These are phyloP conservation scores for Temnopleurus reevesii DNA, from an alignment of 53 echinoderm and acorn worm genomes.

Conservation along the genomic window DNA sequence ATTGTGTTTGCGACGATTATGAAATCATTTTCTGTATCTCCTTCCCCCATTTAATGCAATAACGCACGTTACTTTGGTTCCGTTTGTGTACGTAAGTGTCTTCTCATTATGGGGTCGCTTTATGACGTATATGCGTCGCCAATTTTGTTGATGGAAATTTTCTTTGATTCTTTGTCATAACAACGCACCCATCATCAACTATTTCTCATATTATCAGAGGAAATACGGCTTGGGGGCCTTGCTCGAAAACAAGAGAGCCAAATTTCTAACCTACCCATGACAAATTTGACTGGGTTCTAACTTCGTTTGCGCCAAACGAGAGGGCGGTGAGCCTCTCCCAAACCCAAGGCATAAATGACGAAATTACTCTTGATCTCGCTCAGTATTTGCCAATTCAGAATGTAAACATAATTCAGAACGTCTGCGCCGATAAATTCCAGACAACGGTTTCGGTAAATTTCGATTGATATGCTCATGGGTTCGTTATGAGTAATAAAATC, in stretches of 20 bases:
- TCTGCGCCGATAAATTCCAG: background rate
- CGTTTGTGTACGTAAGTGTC: background rate
- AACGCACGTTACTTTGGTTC: background rate
- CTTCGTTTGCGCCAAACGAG: too few relatives aligned
- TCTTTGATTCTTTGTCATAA: constrained; percentile 31
- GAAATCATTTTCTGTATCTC: background rate
- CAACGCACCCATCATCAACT: background rate
- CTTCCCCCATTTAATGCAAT: background rate
- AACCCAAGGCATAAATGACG: too few relatives aligned
- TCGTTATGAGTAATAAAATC: constrained; percentile 11
- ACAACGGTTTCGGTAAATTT: background rate
- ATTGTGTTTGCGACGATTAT: background rate
- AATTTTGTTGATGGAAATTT: background rate
- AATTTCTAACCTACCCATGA: too few relatives aligned
- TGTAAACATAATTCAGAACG: background rate
- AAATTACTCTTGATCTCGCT: too few relatives aligned
- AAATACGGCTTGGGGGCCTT: background rate
- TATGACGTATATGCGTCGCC: constrained; percentile 27
- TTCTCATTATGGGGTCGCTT: background rate
- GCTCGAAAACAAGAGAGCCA: too few relatives aligned
- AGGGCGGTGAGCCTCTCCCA: too few relatives aligned
- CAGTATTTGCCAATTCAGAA: background rate
- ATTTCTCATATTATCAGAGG: background rate
- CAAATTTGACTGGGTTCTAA: too few relatives aligned
- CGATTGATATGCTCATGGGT: background rate